Evolutionary conservation across 2,888 invertebrate genomes (phyloP).

Genomic region (Amitus sp.): DNA sequence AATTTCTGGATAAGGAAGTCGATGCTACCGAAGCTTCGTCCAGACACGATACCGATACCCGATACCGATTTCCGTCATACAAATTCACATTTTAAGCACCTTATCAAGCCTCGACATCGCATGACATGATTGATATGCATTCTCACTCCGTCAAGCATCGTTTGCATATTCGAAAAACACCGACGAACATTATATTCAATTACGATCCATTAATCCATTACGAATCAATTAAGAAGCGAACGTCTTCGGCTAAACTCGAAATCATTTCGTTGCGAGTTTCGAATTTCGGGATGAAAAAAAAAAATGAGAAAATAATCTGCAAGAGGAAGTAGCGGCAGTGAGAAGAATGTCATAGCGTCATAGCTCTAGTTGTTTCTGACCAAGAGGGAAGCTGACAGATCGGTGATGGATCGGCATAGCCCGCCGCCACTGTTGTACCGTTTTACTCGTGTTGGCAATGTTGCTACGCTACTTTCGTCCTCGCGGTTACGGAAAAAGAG

Average conservation of each 20-base stretch:
- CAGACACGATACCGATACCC: slow-evolving; percentile 12
- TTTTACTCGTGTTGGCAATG: slow-evolving; percentile 41
- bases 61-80: slow-evolving; percentile 31
- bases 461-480: slow-evolving; percentile 24
- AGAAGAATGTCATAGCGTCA: slow-evolving; percentile 60
- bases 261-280: too few species aligned
- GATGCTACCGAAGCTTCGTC: slow-evolving; percentile 28
- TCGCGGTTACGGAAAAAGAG: too few species aligned
- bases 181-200: slow-evolving; percentile 51
- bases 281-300: too few species aligned
- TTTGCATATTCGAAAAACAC: slow-evolving; percentile 50
- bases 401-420: slow-evolving; percentile 62
- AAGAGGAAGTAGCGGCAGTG: slow-evolving; percentile 56
- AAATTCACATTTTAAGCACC: slow-evolving; percentile 32
- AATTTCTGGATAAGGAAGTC: slow-evolving; percentile 23
- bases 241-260: too few species aligned
- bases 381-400: slow-evolving; percentile 60
- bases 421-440: slow-evolving; percentile 56
- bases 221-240: background rate
- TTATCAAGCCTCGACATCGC: slow-evolving; percentile 37
- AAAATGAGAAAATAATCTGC: slow-evolving; percentile 27
- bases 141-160: slow-evolving; percentile 39
- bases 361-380: slow-evolving; percentile 63
- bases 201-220: slow-evolving; percentile 46
- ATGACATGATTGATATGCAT: slow-evolving; percentile 55